phyloP scores from a whole-genome alignment of 2,888 invertebrate species.

The Tribolium freemani region DNA sequence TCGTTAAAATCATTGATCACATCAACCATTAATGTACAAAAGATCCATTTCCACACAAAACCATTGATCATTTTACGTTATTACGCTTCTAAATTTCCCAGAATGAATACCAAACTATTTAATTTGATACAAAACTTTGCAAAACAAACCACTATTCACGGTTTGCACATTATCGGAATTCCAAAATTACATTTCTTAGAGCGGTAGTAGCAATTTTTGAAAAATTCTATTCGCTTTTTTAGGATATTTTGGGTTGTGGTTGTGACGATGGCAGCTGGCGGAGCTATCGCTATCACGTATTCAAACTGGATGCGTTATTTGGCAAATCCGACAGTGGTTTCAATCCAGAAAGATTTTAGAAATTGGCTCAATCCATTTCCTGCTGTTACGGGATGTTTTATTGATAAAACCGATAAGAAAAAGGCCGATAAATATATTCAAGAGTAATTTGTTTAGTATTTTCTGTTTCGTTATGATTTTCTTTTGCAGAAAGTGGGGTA shows the following conservation, averaged over 20 bases:
- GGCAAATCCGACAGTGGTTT: conserved; percentile 76
- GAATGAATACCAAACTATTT: background rate
- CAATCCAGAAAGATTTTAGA: conserved; percentile 75
- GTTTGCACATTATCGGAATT: conserved; percentile 54
- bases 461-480: background rate
- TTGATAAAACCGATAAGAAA: conserved; percentile 64
- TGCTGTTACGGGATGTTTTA: conserved; percentile 72
- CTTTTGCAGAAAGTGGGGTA: conserved; percentile 65
- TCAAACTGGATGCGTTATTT: conserved; percentile 73
- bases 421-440: conserved; percentile 62
- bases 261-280: conserved; percentile 66
- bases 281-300: conserved; percentile 68
- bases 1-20: background rate
- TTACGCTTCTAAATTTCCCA: background rate
- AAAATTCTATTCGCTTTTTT: conserved; percentile 39
- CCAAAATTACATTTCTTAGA: conserved; percentile 53
- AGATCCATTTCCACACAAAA: background rate
- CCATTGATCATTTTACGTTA: background rate
- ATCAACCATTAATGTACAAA: background rate
- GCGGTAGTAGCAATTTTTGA: conserved; percentile 46
- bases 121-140: conserved; percentile 35
- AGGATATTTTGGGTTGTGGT: conserved; percentile 69
- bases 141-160: conserved; percentile 63
- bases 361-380: conserved; percentile 75
- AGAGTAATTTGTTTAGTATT: conserved; percentile 52